Evolutionary conservation across 2,113 vertebrate genomes (phyloP).

Genomic region (Panthera uncia): DNA sequence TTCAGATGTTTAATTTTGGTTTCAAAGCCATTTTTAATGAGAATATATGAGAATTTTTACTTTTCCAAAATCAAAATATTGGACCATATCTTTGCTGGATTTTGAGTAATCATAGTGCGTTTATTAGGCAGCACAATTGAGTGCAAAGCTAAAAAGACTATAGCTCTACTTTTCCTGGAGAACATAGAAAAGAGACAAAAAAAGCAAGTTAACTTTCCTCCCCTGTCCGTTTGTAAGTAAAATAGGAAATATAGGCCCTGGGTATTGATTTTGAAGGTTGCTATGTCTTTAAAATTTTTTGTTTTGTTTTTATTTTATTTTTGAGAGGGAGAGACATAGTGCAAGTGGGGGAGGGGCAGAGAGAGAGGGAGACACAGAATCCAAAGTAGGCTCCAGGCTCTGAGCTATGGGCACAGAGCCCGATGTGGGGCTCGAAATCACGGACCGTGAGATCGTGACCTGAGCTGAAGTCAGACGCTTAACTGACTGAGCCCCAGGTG

Average conservation of each 20-base stretch:
- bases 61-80: neutral
- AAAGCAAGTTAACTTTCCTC: neutral
- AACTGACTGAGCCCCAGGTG: too few relatives aligned
- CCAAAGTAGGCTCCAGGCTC: too few relatives aligned
- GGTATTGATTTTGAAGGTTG: neutral
- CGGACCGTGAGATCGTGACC: rapidly evolving
- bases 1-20: neutral
- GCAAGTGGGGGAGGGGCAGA: too few relatives aligned
- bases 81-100: neutral
- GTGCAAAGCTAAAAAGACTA: neutral
- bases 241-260: neutral
- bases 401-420: too few relatives aligned
- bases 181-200: neutral
- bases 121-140: neutral
- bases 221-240: neutral
- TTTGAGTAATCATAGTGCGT: neutral
- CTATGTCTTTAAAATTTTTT: neutral
- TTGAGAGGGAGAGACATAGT: too few relatives aligned
- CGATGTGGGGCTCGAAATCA: too few relatives aligned
- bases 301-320: too few relatives aligned
- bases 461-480: too few relatives aligned
- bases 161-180: neutral
- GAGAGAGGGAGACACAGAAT: too few relatives aligned
- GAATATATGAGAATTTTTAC: neutral
- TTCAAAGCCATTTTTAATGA: slow-evolving; percentile 27